Evolutionary conservation across 2,888 invertebrate genomes (phyloP).

Genomic region (Chironomus riparius): DNA sequence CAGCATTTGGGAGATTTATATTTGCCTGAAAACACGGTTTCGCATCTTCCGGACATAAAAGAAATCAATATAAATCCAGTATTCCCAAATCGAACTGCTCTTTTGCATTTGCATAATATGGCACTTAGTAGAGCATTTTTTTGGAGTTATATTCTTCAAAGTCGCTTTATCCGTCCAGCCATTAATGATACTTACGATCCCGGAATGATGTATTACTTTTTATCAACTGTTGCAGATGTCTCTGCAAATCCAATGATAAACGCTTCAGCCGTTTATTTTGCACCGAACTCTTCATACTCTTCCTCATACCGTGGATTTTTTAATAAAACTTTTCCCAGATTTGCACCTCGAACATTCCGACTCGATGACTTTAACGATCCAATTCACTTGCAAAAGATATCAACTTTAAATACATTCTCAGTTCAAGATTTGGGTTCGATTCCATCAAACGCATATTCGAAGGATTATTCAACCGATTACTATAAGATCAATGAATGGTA

Average conservation of each 20-base stretch:
- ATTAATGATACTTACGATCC: constrained; percentile 92
- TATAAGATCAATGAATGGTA: constrained; percentile 95
- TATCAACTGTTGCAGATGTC: constrained; percentile 91
- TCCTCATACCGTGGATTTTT: constrained; percentile 92
- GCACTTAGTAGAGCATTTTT: constrained; percentile 93
- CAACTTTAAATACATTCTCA: constrained; percentile 86
- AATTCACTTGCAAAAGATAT: constrained; percentile 87
- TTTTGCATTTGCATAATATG: constrained; percentile 91
- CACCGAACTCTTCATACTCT: constrained; percentile 88
- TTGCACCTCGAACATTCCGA: constrained; percentile 87
- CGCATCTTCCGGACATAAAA: constrained; percentile 87
- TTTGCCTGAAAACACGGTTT: constrained; percentile 73
- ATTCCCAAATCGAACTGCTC: constrained; percentile 86
- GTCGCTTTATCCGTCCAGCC: constrained; percentile 79
- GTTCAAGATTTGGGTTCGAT: constrained; percentile 80
- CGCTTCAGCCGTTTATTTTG: constrained; percentile 87
- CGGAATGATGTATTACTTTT: constrained; percentile 95
- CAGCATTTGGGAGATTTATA: constrained; percentile 76
- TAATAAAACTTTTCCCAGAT: constrained; percentile 88
- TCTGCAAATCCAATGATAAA: constrained; percentile 86
- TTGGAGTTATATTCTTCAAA: constrained; percentile 89
- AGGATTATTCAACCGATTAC: constrained; percentile 83
- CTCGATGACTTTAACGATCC: constrained; percentile 94
- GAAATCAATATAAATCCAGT: constrained; percentile 90
- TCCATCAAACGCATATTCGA: constrained; percentile 63